Percentiles rank a stretch among this genome's conserved stretches.
Evolutionary conservation across 2,888 invertebrate genomes (phyloP).

Genomic region (Leptura quadrifasciata): DNA sequence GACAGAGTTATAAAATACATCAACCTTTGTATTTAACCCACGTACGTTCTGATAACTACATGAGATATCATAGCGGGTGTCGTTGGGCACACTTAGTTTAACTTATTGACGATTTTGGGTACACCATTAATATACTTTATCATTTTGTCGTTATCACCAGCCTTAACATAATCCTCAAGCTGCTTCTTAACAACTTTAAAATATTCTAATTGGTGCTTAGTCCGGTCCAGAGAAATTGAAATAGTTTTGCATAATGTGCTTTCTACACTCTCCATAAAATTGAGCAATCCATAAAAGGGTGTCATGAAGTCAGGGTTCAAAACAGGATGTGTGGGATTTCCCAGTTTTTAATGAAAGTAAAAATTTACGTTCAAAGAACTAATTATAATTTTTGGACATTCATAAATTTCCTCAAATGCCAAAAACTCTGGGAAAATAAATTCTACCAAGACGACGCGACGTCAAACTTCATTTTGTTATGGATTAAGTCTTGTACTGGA

Average conservation of each 20-base stretch:
- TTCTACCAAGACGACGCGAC: slow-evolving; percentile 49
- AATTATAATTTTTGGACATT: slow-evolving; percentile 43
- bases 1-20: too few species aligned
- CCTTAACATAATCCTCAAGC: too few species aligned
- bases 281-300: neutral
- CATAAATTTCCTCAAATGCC: slow-evolving; percentile 22
- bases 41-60: too few species aligned
- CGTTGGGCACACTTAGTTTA: too few species aligned
- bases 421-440: slow-evolving; percentile 16
- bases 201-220: too few species aligned
- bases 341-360: neutral
- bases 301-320: neutral
- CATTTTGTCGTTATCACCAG: too few species aligned
- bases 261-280: neutral
- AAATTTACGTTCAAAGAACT: neutral
- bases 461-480: slow-evolving; percentile 37
- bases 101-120: too few species aligned
- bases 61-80: too few species aligned
- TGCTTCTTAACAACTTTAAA: too few species aligned
- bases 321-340: neutral
- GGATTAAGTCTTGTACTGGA: neutral
- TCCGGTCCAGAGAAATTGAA: too few species aligned
- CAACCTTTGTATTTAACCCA: too few species aligned
- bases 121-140: too few species aligned
- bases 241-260: slow-evolving; percentile 5